phyloP scores from a whole-genome alignment of 1,140 invertebrate genomes.

The Zaprionus camerounensis region DNA sequence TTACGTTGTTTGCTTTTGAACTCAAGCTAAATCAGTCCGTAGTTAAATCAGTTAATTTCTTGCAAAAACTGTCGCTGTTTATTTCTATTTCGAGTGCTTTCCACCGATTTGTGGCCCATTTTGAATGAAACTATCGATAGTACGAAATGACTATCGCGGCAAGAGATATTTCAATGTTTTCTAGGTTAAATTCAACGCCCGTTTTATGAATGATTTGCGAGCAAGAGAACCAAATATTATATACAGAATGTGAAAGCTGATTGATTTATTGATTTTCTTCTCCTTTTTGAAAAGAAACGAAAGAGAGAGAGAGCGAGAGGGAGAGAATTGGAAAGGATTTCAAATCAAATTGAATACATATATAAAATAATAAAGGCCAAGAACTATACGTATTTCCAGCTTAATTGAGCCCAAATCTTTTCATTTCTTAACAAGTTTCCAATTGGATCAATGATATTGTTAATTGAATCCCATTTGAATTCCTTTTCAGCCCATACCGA shows the following conservation, averaged over 20 bases:
- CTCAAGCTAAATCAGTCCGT: background rate
- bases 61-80: background rate
- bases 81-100: background rate
- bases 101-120: background rate
- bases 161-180: background rate
- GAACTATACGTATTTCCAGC: constrained; percentile 43
- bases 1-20: background rate
- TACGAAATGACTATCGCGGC: background rate
- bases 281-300: constrained; percentile 30
- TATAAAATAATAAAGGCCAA: constrained; percentile 38
- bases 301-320: background rate
- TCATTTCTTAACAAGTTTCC: background rate
- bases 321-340: constrained; percentile 9
- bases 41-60: background rate
- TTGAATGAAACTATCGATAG: background rate
- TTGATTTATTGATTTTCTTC: constrained; percentile 11
- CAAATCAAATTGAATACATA: constrained; percentile 26
- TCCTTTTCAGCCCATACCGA: constrained; percentile 34
- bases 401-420: constrained; percentile 8
- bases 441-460: background rate
- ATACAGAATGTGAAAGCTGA: background rate
- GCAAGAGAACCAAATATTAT: constrained; percentile 24
- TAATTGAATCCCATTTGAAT: background rate
- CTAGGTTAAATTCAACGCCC: constrained; percentile 1
- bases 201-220: constrained; percentile 19